Conservation (phyloP, 2,113 vertebrate genomes). For the Nesogale talazaci region DNA sequence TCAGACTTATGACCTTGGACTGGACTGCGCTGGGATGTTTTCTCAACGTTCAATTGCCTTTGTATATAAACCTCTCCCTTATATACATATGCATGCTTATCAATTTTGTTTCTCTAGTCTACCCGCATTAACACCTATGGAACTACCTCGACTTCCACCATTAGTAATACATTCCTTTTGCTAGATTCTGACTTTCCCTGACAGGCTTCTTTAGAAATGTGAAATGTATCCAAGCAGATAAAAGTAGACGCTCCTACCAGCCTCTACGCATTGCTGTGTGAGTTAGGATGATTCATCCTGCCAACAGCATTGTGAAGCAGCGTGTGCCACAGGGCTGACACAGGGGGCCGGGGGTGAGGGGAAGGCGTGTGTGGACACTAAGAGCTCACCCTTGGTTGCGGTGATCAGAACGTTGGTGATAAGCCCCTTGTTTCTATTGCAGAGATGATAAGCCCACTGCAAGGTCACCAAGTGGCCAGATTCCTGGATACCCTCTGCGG, state of each 20-base stretch:
- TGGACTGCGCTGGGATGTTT: no score
- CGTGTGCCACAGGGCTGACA: fast-evolving
- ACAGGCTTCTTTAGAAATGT: conserved; percentile 3
- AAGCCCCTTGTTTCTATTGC: background rate
- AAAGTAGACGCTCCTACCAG: background rate
- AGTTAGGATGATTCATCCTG: background rate
- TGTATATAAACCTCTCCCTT: no score
- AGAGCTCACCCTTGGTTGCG: background rate
- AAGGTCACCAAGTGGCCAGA: no score
- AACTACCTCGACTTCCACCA: background rate
- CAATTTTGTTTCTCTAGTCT: no score
- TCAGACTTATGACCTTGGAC: no score
- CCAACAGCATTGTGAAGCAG: background rate
- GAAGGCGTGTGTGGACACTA: background rate
- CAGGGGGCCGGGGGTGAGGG: background rate
- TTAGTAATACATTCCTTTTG: conserved; percentile 25
- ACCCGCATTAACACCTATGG: no score
- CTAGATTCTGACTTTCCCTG: conserved; percentile 9
- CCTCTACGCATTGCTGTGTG: background rate
- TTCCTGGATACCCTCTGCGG: no score
- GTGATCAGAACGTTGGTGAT: no score
- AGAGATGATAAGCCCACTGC: no score
- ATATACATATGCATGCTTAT: no score
- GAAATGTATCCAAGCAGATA: background rate
- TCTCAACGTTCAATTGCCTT: no score